Conservation (phyloP, 2,888 invertebrate species). For the Tortricodes alternella region DNA sequence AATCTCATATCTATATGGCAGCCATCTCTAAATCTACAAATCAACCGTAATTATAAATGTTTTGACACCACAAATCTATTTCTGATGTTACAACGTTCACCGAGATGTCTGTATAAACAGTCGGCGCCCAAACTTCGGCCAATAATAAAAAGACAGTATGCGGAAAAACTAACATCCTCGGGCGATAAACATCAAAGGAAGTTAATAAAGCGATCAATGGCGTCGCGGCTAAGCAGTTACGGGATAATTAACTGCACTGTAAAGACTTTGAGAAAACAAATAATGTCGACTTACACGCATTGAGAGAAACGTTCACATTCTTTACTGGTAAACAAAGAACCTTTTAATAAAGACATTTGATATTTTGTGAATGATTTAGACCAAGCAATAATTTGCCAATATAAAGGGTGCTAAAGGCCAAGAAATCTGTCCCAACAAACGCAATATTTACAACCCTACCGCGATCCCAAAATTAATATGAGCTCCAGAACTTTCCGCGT, state of each 20-base stretch:
- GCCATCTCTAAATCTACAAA: constrained; percentile 47
- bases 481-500: constrained; percentile 23
- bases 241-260: constrained; percentile 40
- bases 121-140: constrained; percentile 79
- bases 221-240: constrained; percentile 59
- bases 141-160: constrained; percentile 82
- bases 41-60: constrained; percentile 66
- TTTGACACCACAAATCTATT: constrained; percentile 81
- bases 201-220: constrained; percentile 77
- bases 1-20: constrained; percentile 16
- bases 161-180: constrained; percentile 83
- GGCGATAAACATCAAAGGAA: constrained; percentile 74
- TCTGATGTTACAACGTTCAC: constrained; percentile 61
- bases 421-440: neutral
- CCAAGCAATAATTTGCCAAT: neutral
- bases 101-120: constrained; percentile 75
- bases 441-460: constrained; percentile 13
- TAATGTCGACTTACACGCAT: constrained; percentile 5
- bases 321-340: too few relatives aligned
- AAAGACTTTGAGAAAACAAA: constrained; percentile 42
- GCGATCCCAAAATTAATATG: constrained; percentile 26
- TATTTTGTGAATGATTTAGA: too few relatives aligned
- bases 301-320: neutral
- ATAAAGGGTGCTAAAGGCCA: neutral
- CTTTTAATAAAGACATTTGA: neutral